Evolutionary conservation across 2,888 invertebrate genomes (phyloP).

Genomic region (Conomelus anceps): DNA sequence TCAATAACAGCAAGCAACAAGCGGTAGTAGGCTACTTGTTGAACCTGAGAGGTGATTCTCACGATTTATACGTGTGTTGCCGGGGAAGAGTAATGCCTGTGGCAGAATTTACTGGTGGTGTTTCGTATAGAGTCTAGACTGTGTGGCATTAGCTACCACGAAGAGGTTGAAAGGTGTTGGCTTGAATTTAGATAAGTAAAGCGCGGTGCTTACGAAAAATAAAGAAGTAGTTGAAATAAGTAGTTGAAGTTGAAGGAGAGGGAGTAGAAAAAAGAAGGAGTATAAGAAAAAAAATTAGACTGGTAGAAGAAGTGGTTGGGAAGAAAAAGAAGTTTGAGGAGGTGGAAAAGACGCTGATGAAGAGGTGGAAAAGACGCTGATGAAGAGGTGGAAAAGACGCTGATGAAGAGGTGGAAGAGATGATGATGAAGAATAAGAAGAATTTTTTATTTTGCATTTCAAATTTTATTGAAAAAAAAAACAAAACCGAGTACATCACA

Average conservation of each 20-base stretch:
- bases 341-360: background rate
- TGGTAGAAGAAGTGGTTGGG: background rate
- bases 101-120: background rate
- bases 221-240: no score
- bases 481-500: no score
- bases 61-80: background rate
- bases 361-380: background rate
- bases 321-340: background rate
- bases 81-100: background rate
- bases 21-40: background rate
- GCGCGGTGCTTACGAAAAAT: background rate
- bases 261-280: background rate
- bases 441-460: no score
- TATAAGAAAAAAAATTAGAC: background rate
- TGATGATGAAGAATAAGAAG: no score
- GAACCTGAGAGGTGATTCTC: slow-evolving; percentile 27
- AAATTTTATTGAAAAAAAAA: no score
- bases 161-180: background rate
- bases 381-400: background rate
- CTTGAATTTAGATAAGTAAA: background rate
- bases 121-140: background rate
- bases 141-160: background rate
- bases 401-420: background rate
- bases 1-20: background rate
- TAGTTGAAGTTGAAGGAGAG: no score